phyloP scores from a whole-genome alignment of 1,140 invertebrate species.

The Drosophila triauraria region DNA sequence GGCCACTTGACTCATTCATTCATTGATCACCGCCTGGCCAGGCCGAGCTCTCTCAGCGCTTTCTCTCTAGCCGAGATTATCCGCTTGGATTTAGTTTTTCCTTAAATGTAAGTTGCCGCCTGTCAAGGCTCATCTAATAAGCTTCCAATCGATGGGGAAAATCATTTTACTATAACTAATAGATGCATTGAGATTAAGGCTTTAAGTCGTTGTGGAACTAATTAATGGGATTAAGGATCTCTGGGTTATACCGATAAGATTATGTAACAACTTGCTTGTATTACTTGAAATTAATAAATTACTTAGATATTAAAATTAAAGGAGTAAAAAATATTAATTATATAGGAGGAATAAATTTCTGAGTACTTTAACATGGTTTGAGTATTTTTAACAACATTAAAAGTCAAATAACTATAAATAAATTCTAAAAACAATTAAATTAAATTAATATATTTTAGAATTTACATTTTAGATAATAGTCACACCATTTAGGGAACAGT shows the following conservation, averaged over 20 bases:
- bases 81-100: constrained; percentile 30
- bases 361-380: too few relatives aligned
- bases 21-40: constrained; percentile 46
- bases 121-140: constrained; percentile 32
- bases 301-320: background rate
- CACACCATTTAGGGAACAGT: too few relatives aligned
- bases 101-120: constrained; percentile 37
- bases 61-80: constrained; percentile 8
- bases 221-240: constrained; percentile 25
- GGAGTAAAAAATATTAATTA: too few relatives aligned
- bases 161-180: constrained; percentile 26
- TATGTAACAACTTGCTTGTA: background rate
- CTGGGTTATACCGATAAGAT: background rate
- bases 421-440: too few relatives aligned
- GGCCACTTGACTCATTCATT: constrained; percentile 58
- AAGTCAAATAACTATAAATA: too few relatives aligned
- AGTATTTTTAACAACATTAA: background rate
- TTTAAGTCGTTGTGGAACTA: constrained; percentile 1
- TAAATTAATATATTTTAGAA: too few relatives aligned
- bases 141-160: background rate
- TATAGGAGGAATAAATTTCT: too few relatives aligned
- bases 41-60: constrained; percentile 19
- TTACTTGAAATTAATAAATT: background rate
- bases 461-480: background rate
- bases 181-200: constrained; percentile 10